Evolutionary conservation across 2,113 vertebrate species (phyloP), one percentile per base, ranked within the genome.

Genomic region (Alligator mississippiensis): DNA sequence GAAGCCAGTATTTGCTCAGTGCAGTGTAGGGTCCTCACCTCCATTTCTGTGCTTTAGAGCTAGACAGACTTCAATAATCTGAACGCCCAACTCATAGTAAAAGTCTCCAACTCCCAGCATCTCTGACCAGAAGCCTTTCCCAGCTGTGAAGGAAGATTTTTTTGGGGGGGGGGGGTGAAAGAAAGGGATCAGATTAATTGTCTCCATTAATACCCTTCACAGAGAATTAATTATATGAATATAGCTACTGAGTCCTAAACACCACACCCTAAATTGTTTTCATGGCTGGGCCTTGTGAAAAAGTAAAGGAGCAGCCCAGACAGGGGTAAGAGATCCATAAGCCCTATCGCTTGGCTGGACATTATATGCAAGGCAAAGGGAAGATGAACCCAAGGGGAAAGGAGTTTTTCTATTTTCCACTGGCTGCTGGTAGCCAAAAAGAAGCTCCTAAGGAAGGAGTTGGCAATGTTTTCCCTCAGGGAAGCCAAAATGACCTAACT

Each of bases 121-220:
- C 97, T 99, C 99, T 2, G 99, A 99, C 99, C 99, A 99, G 94
- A 99, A 99, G 27, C 99, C 99, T 98, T 99, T 99, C 1, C 99
- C 99, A 82, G 99, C 99, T 99, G 93, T 25, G 72, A 94, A 78
- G 38, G 1, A 80, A 92, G 63, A 96, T 34, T 34, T 34, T n/a
- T n/a, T n/a, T 87, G 77, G 62, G 47, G 47, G 27, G 22, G 75
- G 47, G 47, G 47, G 47, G 8, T 47, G 47, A 47, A 47, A 30
- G 5, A 47, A 58, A 84, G 18, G 0, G 0, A 2, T 21, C 2
- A 25, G 30, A 15, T 4, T 55, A 72, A 3, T 0, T 4, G 3
- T 55, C 34, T 38, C 12, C 14, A 28, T 63, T 79, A 64, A 19
- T 1, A 60, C 0, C 34, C 77, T 47, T 70, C 78, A 18, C 14